A percentile compares a stretch with the other conserved stretches of the same genome.
phyloP scores from a whole-genome alignment of 2,797 vertebrate species.

The Centroberyx gerrardi region DNA sequence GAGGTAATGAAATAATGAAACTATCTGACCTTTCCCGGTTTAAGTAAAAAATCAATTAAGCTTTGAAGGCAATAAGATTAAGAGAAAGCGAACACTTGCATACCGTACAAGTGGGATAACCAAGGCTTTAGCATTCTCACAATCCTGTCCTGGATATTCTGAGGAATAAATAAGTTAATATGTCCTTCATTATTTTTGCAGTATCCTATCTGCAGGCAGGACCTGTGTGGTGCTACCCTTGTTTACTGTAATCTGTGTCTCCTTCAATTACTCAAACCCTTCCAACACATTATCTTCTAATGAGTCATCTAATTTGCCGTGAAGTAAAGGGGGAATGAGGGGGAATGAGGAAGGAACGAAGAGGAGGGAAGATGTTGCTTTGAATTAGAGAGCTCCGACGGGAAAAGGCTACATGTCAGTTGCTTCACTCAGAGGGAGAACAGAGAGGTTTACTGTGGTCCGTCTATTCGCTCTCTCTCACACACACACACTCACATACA shows the following conservation, averaged over 20 bases:
- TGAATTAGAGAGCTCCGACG: not conserved
- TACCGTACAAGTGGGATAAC: not conserved
- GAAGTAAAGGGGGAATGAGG: not conserved
- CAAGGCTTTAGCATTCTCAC: not conserved
- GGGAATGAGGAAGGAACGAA: not conserved
- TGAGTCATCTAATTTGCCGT: not conserved
- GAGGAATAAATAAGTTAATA: not conserved
- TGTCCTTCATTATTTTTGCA: not conserved
- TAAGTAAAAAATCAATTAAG: constrained; percentile 48
- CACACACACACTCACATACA: constrained; percentile 2
- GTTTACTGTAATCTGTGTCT: not conserved
- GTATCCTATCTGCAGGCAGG: not conserved
- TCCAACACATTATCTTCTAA: not conserved
- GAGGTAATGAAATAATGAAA: constrained; percentile 48
- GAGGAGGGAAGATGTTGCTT: not conserved
- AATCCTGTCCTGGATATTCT: not conserved
- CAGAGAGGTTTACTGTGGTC: not conserved
- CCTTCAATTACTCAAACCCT: not conserved
- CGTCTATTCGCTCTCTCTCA: constrained; percentile 23
- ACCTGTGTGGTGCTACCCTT: not conserved
- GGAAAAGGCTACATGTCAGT: constrained; percentile 4
- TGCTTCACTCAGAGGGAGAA: not conserved
- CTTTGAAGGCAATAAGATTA: constrained; percentile 33
- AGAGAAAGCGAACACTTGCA: constrained; percentile 31
- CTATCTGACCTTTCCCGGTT: constrained; percentile 44